A percentile compares a stretch with the other conserved stretches of the same genome.
phyloP scores from a whole-genome alignment of 2,888 invertebrate genomes.

The Thysanoteuthis rhombus region DNA sequence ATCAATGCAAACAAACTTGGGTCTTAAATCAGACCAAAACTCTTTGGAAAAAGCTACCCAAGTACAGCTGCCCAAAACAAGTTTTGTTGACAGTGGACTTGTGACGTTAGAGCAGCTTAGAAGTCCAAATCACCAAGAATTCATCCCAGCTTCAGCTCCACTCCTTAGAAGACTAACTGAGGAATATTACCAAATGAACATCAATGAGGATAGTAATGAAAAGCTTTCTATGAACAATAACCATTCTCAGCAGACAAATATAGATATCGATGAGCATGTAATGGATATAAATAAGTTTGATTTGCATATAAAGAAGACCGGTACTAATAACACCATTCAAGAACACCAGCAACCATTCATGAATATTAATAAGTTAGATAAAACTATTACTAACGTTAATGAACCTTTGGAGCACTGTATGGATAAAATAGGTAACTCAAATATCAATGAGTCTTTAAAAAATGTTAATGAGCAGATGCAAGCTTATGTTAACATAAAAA shows the following conservation, averaged over 20 bases:
- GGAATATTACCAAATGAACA: neutral
- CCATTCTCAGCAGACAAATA: neutral
- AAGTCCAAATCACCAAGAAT: neutral
- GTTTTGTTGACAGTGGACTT: neutral
- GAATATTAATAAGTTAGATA: neutral
- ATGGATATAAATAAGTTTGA: neutral
- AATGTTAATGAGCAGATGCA: neutral
- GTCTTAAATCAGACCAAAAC: neutral
- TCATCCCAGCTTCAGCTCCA: neutral
- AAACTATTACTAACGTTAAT: neutral
- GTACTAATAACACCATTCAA: neutral
- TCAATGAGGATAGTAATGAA: neutral
- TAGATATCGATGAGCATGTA: neutral
- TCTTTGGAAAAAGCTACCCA: neutral
- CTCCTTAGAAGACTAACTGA: neutral
- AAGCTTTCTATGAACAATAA: neutral
- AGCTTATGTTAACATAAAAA: neutral
- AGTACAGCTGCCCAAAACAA: neutral
- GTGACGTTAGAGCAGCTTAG: neutral
- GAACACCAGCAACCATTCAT: neutral
- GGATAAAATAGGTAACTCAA: neutral
- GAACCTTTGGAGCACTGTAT: neutral
- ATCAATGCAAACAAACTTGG: neutral
- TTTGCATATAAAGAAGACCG: neutral
- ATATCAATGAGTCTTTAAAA: neutral